Evolutionary conservation across 2,888 invertebrate genomes (phyloP).

Genomic region (Sphaerophoria taeniata): DNA sequence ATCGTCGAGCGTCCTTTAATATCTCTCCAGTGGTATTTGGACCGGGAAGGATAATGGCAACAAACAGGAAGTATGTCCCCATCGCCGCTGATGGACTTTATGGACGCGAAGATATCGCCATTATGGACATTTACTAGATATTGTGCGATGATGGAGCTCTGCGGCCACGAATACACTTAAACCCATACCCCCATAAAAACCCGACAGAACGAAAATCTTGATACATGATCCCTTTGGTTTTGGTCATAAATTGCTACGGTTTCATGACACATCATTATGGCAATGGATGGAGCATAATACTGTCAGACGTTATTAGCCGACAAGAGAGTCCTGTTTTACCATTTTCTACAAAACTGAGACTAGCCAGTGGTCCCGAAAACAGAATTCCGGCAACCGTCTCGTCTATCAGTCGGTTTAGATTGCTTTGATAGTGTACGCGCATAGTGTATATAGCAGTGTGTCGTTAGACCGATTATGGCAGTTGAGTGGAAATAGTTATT

Average conservation of each 20-base stretch:
- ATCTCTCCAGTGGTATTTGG: slow-evolving; percentile 14
- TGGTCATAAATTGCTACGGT: slow-evolving; percentile 70
- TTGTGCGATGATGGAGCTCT: background rate
- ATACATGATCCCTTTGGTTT: slow-evolving; percentile 72
- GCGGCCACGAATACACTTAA: background rate
- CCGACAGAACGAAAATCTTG: slow-evolving; percentile 63
- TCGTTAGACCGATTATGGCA: slow-evolving; percentile 49
- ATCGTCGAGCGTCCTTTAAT: slow-evolving; percentile 1
- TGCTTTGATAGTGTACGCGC: slow-evolving; percentile 48
- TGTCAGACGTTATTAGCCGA: slow-evolving; percentile 59
- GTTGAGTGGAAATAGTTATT: slow-evolving; percentile 35
- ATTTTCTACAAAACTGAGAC: background rate
- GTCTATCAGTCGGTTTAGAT: slow-evolving; percentile 12
- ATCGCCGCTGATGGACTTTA: slow-evolving; percentile 70
- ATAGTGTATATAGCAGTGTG: slow-evolving; percentile 42
- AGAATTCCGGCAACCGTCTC: slow-evolving; percentile 49
- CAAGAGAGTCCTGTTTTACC: background rate
- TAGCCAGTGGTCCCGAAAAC: background rate
- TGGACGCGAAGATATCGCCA: slow-evolving; percentile 68
- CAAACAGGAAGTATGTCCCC: slow-evolving; percentile 55
- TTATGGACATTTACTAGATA: slow-evolving; percentile 64
- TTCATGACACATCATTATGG: slow-evolving; percentile 73
- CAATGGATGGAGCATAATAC: slow-evolving; percentile 67
- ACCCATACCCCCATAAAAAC: slow-evolving; percentile 53
- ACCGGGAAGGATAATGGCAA: slow-evolving; percentile 5